phyloP scores from a whole-genome alignment of 2,113 vertebrate genomes.

The Sapayoa aenigma region DNA sequence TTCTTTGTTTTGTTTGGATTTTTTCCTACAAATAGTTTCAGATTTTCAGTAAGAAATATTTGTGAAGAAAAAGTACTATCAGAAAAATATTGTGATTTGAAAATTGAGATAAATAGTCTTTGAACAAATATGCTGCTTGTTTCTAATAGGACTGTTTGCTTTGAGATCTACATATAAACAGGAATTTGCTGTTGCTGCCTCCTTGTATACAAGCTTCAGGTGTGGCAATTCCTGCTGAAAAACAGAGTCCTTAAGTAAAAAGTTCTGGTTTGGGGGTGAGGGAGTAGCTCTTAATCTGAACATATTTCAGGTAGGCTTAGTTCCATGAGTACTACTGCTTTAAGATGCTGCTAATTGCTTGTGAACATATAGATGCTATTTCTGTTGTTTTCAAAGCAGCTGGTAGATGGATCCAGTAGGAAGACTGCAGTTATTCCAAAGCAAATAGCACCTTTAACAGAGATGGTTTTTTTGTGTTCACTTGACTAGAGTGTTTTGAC shows the following conservation, averaged over 20 bases:
- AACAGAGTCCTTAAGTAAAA: not conserved
- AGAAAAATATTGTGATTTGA: not conserved
- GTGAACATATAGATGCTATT: not conserved
- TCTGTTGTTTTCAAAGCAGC: not conserved
- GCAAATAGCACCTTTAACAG: not conserved
- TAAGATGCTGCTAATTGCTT: not conserved
- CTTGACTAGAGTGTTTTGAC: not conserved
- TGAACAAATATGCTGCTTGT: not conserved
- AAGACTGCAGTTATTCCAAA: not conserved
- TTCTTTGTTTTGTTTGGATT: not conserved
- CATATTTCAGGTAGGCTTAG: not conserved
- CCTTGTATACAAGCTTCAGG: not conserved
- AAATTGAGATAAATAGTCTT: not conserved
- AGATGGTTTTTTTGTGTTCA: not conserved
- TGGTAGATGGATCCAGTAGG: not conserved
- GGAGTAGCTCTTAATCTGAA: not conserved
- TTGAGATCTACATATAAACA: not conserved
- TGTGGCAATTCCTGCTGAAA: not conserved
- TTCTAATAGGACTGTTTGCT: not conserved
- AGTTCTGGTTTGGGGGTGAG: not conserved
- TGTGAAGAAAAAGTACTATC: not conserved
- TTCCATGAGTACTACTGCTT: not conserved
- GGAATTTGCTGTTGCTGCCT: not conserved
- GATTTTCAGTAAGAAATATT: not conserved
- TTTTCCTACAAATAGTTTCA: not conserved